These are phyloP conservation scores for Aphis craccivora DNA, from an alignment of 1,140 invertebrate species.

Conservation along the genomic window DNA sequence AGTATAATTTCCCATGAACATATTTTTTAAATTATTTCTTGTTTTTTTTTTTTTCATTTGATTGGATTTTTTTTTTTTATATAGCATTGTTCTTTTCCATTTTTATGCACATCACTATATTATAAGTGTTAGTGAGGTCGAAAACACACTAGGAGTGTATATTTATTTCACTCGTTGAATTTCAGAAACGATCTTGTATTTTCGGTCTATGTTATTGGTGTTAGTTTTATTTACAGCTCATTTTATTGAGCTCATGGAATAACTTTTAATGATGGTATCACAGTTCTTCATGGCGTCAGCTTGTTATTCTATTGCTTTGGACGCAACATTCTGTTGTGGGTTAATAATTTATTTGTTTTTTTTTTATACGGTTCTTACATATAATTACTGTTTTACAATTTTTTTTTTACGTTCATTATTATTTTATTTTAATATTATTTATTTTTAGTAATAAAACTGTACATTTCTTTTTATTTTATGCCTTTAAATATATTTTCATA, in stretches of 20 bases:
- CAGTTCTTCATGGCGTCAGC: neutral
- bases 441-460: neutral
- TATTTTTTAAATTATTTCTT: neutral
- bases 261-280: conserved; percentile 23
- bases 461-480: neutral
- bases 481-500: neutral
- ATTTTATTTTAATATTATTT: conserved; percentile 30
- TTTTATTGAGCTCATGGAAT: neutral
- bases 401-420: neutral
- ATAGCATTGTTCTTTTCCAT: neutral
- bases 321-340: neutral
- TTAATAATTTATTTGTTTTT: conserved; percentile 11
- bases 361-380: neutral
- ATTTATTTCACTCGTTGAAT: neutral
- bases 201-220: neutral
- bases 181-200: neutral
- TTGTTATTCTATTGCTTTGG: conserved; percentile 22
- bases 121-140: neutral
- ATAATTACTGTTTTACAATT: neutral
- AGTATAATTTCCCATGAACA: neutral
- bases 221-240: conserved; percentile 10
- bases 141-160: neutral
- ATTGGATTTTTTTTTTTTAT: neutral
- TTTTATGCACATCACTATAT: neutral
- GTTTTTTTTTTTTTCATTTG: neutral